Conservation (phyloP, 2,888 invertebrate genomes). For the Lasioglossum marginatum region DNA sequence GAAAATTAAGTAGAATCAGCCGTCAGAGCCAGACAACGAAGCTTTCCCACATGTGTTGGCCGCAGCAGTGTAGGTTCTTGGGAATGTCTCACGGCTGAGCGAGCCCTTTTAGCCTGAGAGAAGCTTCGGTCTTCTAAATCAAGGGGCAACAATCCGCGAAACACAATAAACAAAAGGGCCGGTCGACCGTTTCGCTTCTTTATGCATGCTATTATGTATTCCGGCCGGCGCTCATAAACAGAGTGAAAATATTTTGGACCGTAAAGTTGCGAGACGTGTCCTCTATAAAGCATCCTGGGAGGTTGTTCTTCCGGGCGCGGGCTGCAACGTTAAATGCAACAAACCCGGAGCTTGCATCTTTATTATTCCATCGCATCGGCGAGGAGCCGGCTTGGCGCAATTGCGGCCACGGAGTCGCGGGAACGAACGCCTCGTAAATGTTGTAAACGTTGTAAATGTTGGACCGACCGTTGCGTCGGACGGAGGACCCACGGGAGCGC, state of each 20-base stretch:
- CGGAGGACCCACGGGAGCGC: background rate
- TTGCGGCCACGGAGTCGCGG: background rate
- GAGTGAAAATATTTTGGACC: slow-evolving; percentile 6
- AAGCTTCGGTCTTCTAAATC: background rate
- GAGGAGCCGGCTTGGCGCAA: background rate
- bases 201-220: background rate
- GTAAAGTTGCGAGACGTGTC: background rate
- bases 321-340: slow-evolving; percentile 6
- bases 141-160: background rate
- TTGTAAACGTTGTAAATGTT: slow-evolving; percentile 4
- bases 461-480: background rate
- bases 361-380: background rate
- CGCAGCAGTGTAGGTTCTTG: background rate
- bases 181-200: background rate
- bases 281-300: background rate
- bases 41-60: background rate
- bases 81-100: background rate
- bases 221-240: background rate
- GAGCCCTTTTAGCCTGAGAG: too few species aligned
- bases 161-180: background rate
- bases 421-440: background rate
- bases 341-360: background rate
- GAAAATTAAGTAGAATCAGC: background rate
- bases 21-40: background rate
- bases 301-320: background rate